Percentiles rank a stretch among this genome's conserved stretches.
Conservation (phyloP, 1,140 invertebrate species). For the Cydia amplana region DNA sequence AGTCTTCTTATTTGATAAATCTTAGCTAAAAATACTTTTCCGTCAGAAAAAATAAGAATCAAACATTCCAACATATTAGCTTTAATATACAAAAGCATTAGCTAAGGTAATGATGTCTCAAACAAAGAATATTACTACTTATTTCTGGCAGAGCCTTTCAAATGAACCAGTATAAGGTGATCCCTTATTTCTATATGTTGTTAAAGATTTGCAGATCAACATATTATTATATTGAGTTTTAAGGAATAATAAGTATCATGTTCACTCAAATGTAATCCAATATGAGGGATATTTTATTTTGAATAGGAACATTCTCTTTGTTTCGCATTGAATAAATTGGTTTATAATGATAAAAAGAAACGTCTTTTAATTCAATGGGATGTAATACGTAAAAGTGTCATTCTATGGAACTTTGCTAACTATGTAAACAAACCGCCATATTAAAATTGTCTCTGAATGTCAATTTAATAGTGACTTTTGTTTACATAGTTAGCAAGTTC, state of each 20-base stretch:
- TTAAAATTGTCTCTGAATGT: too few species aligned
- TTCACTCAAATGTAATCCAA: background rate
- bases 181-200: background rate
- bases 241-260: conserved; percentile 1
- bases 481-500: too few species aligned
- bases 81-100: background rate
- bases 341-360: too few species aligned
- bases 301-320: background rate
- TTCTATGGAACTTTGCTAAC: too few species aligned
- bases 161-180: background rate
- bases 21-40: background rate
- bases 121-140: background rate
- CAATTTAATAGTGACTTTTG: too few species aligned
- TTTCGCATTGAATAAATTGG: too few species aligned
- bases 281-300: background rate
- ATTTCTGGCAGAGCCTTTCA: background rate
- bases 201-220: background rate
- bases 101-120: background rate
- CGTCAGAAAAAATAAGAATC: background rate
- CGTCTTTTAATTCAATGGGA: too few species aligned
- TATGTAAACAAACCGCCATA: too few species aligned
- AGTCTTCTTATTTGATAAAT: background rate
- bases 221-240: background rate
- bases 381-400: too few species aligned
- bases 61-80: background rate